Base-by-base conservation (phyloP, 2,113 vertebrate species). In the Silurus glanis region DNA sequence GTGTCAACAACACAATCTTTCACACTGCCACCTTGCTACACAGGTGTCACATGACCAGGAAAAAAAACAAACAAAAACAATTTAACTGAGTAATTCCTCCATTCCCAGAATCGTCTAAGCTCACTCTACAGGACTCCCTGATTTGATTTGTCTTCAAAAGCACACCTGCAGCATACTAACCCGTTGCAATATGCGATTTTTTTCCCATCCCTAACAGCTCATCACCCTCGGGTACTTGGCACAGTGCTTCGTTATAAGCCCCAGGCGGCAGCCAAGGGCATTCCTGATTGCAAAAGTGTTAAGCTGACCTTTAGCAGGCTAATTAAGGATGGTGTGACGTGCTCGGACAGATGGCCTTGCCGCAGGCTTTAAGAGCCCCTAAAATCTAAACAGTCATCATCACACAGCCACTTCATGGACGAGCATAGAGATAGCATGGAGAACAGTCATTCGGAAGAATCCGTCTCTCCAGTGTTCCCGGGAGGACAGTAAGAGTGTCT, bases 231-330 rank as follows among this genome's bases (percentile, higher is more conserved):
- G 88, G 81, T 86, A 82, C 86, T 90, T 92, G 91, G 90, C 88
- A 12, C 53, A 45, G 62, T 75, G 25, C 17, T 90, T 90, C 28
- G 7, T 90, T 87, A 91, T 85, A 91, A 79, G 45, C 90, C 85
- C 87, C 86, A 21, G 74, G 89, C 9, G 92, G 87, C 58, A 17
- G 17, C 61, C 85, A 90, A 87, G 87, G 81, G 86, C 86, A 79
- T 89, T 88, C 83, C 89, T 88, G 91, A 88, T 90, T 87, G 71
- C 82, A 91, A 90, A n/a, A 91, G 89, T 93, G 92, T 90, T 82
- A 86, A 86, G 53, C 76, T 94, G 93, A 95, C 94, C 94, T 95
- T 95, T 94, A 80, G 87, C 82, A 85, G 90, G 79, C 91, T 89
- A 83, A 92, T 93, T 94, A 92, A 88, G 89, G 89, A n/a, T 80